A percentile compares a stretch with the other conserved stretches of the same genome.
Conservation (phyloP, 2,113 vertebrate genomes). For the Aleadryas rufinucha region DNA sequence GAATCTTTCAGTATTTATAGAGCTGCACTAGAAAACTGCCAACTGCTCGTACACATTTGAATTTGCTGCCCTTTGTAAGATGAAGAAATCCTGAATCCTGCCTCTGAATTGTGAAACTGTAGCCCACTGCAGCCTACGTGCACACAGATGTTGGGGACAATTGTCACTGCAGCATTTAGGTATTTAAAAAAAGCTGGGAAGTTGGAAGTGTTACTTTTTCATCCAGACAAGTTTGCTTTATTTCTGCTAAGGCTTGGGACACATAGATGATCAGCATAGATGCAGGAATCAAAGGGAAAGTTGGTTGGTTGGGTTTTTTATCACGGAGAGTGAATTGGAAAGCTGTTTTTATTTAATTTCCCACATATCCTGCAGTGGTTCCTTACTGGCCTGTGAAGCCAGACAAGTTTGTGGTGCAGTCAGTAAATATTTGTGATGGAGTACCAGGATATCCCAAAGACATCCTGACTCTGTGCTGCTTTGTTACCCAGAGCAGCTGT, state of each 20-base stretch:
- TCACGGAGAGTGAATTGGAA: fast-evolving
- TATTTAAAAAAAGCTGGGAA: neutral
- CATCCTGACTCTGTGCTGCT: neutral
- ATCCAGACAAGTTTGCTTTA: neutral
- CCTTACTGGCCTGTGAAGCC: neutral
- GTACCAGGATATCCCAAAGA: neutral
- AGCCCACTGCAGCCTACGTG: slow-evolving; percentile 11
- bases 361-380: neutral
- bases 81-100: neutral
- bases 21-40: slow-evolving; percentile 14
- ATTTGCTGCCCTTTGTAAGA: slow-evolving; percentile 36
- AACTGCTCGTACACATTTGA: neutral
- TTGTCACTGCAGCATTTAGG: neutral
- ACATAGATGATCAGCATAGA: fast-evolving
- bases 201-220: neutral
- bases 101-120: neutral
- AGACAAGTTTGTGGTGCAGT: neutral
- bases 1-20: slow-evolving; percentile 47
- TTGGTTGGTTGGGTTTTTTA: neutral
- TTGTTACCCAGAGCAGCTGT: neutral
- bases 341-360: neutral
- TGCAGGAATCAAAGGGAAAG: neutral
- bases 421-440: neutral
- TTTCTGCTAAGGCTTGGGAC: neutral
- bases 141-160: slow-evolving; percentile 13